These are phyloP conservation scores for Didymodactylos carnosus DNA, from an alignment of 2,888 invertebrate genomes.

Conservation along the genomic window DNA sequence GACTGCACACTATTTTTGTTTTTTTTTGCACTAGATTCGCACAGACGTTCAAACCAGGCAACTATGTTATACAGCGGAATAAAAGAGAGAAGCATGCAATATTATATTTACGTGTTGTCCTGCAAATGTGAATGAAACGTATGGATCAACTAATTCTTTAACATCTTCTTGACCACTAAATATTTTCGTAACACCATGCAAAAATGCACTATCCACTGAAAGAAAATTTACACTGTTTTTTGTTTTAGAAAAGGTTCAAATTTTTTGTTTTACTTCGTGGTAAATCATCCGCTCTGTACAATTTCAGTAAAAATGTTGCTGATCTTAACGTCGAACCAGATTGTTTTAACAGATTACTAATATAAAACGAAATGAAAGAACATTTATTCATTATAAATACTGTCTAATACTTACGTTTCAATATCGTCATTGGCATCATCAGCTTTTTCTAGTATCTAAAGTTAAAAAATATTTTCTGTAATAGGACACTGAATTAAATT, in stretches of 20 bases:
- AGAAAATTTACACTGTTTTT: background rate
- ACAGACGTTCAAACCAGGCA: too few relatives aligned
- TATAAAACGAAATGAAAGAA: too few relatives aligned
- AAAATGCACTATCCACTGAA: conserved; percentile 36
- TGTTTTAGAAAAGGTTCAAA: background rate
- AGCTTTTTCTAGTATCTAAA: too few relatives aligned
- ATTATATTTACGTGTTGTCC: conserved; percentile 36
- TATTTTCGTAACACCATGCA: conserved; percentile 35
- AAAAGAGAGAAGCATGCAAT: too few relatives aligned
- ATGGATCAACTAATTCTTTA: conserved; percentile 35
- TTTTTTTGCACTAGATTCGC: too few relatives aligned
- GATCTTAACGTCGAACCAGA: conserved; percentile 35
- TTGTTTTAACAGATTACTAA: conserved; percentile 35
- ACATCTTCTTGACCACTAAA: conserved; percentile 21
- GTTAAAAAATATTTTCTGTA: too few relatives aligned
- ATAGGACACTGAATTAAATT: too few relatives aligned
- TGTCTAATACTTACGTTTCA: conserved; percentile 24
- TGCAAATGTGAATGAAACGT: conserved; percentile 34
- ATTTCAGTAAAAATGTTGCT: conserved; percentile 33
- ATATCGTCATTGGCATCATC: conserved; percentile 29
- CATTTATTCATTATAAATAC: background rate
- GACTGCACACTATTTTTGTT: too few relatives aligned
- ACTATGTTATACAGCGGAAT: too few relatives aligned
- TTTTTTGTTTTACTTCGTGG: conserved; percentile 22
- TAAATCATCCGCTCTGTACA: conserved; percentile 35